Conservation (phyloP, 1,140 invertebrate species). For the Sinonovacula constricta region DNA sequence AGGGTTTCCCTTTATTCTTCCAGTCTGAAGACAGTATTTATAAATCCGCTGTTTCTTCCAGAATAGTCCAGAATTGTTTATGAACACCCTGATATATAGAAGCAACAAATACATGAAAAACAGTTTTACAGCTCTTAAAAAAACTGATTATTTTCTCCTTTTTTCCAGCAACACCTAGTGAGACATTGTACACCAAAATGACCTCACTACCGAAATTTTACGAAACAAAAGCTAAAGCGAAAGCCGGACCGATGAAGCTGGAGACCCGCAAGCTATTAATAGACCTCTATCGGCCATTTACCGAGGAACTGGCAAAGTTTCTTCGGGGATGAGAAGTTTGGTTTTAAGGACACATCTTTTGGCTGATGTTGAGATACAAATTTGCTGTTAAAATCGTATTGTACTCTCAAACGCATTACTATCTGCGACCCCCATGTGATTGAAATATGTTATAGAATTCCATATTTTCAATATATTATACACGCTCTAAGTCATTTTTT, state of each 20-base stretch:
- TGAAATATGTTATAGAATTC: too few relatives aligned
- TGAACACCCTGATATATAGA: neutral
- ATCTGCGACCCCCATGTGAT: too few relatives aligned
- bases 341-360: conserved; percentile 31
- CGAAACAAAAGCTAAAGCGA: conserved; percentile 5
- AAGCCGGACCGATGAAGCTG: conserved; percentile 25
- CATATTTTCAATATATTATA: too few relatives aligned
- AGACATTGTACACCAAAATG: conserved; percentile 8
- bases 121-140: neutral
- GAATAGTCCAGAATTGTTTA: neutral
- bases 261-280: conserved; percentile 11
- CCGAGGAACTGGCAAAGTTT: conserved; percentile 37
- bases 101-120: neutral
- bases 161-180: conserved; percentile 22
- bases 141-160: neutral
- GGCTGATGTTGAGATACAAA: too few relatives aligned
- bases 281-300: conserved; percentile 36
- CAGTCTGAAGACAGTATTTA: neutral
- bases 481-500: too few relatives aligned
- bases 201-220: conserved; percentile 27
- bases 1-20: neutral
- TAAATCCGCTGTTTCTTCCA: too few relatives aligned
- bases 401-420: too few relatives aligned
- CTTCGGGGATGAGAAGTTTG: conserved; percentile 31
- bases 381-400: too few relatives aligned